Conservation (phyloP, 2,888 invertebrate genomes). For the Acleris laterana region DNA sequence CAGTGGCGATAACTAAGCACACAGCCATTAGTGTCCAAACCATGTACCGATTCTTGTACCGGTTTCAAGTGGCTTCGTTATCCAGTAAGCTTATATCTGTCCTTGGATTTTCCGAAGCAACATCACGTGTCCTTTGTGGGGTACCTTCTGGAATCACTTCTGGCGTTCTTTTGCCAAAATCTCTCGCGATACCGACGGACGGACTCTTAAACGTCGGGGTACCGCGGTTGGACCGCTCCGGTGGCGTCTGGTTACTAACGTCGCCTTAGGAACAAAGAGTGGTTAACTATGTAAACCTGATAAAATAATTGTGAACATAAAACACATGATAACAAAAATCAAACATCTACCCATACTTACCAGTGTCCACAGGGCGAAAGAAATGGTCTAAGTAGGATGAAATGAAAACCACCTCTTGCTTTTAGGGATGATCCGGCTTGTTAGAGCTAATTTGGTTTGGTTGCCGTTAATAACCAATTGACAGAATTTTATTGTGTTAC, state of each 20-base stretch:
- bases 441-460: no score
- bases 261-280: constrained; percentile 59
- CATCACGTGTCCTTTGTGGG: constrained; percentile 6
- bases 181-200: constrained; percentile 71
- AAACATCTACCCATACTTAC: no score
- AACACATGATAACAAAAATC: no score
- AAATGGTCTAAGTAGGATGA: no score
- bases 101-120: constrained; percentile 21
- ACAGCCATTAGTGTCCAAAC: constrained; percentile 23
- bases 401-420: no score
- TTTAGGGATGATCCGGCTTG: no score
- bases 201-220: constrained; percentile 76
- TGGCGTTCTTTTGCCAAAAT: constrained; percentile 76
- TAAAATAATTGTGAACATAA: no score
- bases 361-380: no score
- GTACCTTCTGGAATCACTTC: constrained; percentile 72
- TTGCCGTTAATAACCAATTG: no score
- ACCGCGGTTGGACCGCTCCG: constrained; percentile 64
- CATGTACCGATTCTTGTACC: constrained; percentile 39
- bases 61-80: constrained; percentile 57
- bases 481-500: no score
- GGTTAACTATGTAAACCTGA: background rate
- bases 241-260: constrained; percentile 60
- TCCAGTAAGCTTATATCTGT: constrained; percentile 42
- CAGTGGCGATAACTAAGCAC: constrained; percentile 18